Evolutionary conservation across 2,888 invertebrate genomes (phyloP).

Genomic region (Poecilus cupreus): DNA sequence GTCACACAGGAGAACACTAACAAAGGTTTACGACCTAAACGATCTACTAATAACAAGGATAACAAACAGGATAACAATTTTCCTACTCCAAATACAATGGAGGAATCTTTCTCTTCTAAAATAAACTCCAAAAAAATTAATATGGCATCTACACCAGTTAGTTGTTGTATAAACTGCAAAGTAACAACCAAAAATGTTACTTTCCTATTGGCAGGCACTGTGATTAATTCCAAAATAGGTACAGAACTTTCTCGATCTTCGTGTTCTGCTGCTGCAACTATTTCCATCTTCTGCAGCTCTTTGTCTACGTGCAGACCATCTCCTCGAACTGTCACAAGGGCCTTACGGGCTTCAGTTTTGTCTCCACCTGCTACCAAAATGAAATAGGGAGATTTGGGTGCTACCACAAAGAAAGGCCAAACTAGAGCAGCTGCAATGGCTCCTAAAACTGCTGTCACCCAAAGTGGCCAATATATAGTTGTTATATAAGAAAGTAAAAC

Average conservation of each 20-base stretch:
- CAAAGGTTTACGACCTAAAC: conserved; percentile 45
- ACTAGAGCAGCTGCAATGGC: conserved; percentile 30
- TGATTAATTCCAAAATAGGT: conserved; percentile 38
- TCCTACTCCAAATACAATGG: conserved; percentile 46
- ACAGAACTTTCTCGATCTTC: conserved; percentile 2
- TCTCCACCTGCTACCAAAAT: conserved; percentile 31
- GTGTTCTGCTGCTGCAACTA: conserved; percentile 6
- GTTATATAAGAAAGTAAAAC: conserved; percentile 47
- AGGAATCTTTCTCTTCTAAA: conserved; percentile 46
- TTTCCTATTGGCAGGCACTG: conserved; percentile 39
- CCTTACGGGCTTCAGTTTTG: neutral
- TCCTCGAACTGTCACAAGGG: neutral
- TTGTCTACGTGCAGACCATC: conserved; percentile 33
- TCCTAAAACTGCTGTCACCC: conserved; percentile 44
- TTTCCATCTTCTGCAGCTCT: conserved; percentile 40
- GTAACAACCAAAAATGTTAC: conserved; percentile 45
- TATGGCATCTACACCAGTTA: conserved; percentile 52
- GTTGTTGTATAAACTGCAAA: conserved; percentile 48
- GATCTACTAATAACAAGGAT: conserved; percentile 42
- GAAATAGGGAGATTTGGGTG: conserved; percentile 24
- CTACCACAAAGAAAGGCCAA: conserved; percentile 40
- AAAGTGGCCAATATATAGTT: conserved; percentile 38
- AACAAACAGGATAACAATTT: conserved; percentile 38
- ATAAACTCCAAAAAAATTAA: conserved; percentile 49
- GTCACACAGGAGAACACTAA: conserved; percentile 47